Evolutionary conservation across 2,113 vertebrate species (phyloP).

Genomic region (Hylia prasina): DNA sequence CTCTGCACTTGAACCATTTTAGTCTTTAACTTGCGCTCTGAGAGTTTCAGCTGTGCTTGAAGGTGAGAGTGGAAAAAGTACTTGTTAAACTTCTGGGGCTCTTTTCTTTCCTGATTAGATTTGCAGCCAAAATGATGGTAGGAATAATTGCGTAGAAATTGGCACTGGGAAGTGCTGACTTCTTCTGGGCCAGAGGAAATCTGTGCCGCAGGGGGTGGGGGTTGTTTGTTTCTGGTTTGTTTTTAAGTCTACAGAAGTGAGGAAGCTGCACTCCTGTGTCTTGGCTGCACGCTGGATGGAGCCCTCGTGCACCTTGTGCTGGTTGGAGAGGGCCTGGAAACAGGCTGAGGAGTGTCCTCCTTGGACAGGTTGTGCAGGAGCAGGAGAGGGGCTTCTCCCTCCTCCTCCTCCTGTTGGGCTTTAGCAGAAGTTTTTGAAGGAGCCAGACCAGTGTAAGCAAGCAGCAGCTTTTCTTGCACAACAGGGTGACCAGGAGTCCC

Average conservation of each 20-base stretch:
- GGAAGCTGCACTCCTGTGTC: background rate
- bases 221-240: background rate
- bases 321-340: background rate
- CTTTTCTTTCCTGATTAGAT: background rate
- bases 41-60: background rate
- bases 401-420: background rate
- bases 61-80: background rate
- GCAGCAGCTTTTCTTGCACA: background rate
- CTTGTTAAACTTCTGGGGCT: background rate
- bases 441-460: background rate
- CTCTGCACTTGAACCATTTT: accelerated
- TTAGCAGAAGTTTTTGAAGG: background rate
- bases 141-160: background rate
- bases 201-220: accelerated
- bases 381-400: background rate
- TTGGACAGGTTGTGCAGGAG: background rate
- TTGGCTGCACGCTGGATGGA: background rate
- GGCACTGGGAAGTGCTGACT: background rate
- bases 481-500: background rate
- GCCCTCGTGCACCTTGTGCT: background rate
- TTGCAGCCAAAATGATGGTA: background rate
- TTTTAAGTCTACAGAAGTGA: background rate
- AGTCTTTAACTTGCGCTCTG: background rate
- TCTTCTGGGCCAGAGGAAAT: background rate
- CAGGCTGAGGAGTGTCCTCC: background rate